Conservation (phyloP, 2,888 invertebrate genomes). For the Lasioglossum malachurum region DNA sequence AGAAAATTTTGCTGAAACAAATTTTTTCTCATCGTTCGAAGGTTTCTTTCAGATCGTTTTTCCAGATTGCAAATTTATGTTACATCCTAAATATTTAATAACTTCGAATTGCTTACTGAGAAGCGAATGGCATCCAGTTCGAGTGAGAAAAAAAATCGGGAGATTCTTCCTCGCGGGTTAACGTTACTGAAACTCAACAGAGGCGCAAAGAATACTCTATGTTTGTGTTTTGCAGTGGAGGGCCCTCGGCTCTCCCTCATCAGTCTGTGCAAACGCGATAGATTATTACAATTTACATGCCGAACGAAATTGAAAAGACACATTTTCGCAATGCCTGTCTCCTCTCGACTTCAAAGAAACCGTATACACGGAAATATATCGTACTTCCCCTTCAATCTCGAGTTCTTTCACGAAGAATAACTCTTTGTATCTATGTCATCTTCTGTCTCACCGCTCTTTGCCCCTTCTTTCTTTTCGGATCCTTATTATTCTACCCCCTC, state of each 20-base stretch:
- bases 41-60: background rate
- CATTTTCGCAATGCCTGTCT: slow-evolving; percentile 16
- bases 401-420: slow-evolving; percentile 56
- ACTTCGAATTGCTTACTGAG: background rate
- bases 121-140: background rate
- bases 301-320: slow-evolving; percentile 23
- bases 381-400: slow-evolving; percentile 40
- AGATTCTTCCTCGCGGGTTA: background rate
- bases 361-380: slow-evolving; percentile 45
- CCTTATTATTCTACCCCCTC: slow-evolving; percentile 41
- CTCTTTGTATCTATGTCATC: slow-evolving; percentile 54
- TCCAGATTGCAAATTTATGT: background rate
- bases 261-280: background rate
- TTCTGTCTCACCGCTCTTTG: slow-evolving; percentile 30
- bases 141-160: background rate
- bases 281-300: slow-evolving; percentile 31
- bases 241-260: background rate
- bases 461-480: slow-evolving; percentile 27
- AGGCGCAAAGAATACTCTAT: background rate
- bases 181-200: background rate
- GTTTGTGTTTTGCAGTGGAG: background rate
- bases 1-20: too few relatives aligned
- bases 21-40: background rate
- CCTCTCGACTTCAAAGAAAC: slow-evolving; percentile 36
- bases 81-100: background rate